These are phyloP conservation scores for Patiria miniata DNA, from an alignment of 35 echinoderm and acorn worm genomes.

Conservation along the genomic window DNA sequence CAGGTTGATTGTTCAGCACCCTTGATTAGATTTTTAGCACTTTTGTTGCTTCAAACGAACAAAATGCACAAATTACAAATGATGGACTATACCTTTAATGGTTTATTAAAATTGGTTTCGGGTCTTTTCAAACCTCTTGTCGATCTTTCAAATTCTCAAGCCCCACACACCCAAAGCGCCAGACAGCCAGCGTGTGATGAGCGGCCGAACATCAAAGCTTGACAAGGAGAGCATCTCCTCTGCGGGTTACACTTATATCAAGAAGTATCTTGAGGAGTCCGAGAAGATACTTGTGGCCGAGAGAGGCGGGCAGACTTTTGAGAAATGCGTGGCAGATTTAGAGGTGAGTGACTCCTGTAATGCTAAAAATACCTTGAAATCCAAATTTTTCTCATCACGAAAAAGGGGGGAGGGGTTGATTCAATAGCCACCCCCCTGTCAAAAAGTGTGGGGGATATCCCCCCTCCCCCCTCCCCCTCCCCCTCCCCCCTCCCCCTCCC, in stretches of 20 bases:
- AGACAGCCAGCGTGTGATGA: background rate
- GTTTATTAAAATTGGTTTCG: background rate
- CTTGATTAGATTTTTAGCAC: no score
- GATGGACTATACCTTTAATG: no score
- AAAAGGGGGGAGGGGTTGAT: background rate
- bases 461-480: background rate
- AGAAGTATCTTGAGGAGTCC: conserved; percentile 68
- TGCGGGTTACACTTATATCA: conserved; percentile 81
- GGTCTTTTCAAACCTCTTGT: background rate
- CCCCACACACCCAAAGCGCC: no score
- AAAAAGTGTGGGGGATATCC: background rate
- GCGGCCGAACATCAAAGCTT: conserved; percentile 31
- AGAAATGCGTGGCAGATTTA: conserved; percentile 73
- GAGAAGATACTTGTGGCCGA: conserved; percentile 50
- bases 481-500: no score
- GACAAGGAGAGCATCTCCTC: conserved; percentile 48
- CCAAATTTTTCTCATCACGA: background rate
- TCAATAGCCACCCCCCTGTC: background rate
- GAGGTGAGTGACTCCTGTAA: conserved; percentile 81
- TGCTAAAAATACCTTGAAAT: background rate
- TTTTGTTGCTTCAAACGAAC: no score
- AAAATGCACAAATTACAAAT: no score
- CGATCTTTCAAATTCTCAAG: background rate
- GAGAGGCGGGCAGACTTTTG: conserved; percentile 69
- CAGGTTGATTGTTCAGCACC: no score